Evolutionary conservation across 2,113 vertebrate species (phyloP).

Genomic region (Chionis minor): DNA sequence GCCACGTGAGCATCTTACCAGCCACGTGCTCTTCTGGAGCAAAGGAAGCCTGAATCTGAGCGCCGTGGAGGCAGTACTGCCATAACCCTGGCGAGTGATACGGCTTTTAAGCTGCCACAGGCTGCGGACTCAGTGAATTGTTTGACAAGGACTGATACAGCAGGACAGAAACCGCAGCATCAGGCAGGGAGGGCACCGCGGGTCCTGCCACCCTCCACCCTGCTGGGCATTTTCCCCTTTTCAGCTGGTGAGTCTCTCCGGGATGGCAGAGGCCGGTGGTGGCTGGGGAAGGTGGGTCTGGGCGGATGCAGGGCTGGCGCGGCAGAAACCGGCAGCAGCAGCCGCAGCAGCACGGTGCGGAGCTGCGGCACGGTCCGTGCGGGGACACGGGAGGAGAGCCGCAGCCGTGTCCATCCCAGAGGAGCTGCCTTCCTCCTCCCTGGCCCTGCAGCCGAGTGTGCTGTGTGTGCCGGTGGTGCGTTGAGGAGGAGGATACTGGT

Average conservation of each 20-base stretch:
- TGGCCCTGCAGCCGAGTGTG: neutral
- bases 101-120: neutral
- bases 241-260: neutral
- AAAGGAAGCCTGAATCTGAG: neutral
- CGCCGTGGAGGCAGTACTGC: neutral
- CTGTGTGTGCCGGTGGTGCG: neutral
- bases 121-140: neutral
- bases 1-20: neutral
- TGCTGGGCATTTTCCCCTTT: neutral
- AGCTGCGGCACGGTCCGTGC: fast-evolving
- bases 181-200: neutral
- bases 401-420: fast-evolving
- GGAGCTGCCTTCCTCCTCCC: neutral
- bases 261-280: neutral
- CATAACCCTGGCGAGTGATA: neutral
- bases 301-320: too few species aligned
- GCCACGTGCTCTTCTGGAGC: neutral
- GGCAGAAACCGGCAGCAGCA: neutral
- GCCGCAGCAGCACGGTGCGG: neutral
- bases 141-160: neutral
- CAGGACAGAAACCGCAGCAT: neutral
- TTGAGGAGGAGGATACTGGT: neutral
- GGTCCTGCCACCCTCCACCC: neutral
- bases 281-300: too few species aligned
- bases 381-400: neutral